phyloP scores from a whole-genome alignment of 2,113 vertebrate species.

The Riparia riparia region DNA sequence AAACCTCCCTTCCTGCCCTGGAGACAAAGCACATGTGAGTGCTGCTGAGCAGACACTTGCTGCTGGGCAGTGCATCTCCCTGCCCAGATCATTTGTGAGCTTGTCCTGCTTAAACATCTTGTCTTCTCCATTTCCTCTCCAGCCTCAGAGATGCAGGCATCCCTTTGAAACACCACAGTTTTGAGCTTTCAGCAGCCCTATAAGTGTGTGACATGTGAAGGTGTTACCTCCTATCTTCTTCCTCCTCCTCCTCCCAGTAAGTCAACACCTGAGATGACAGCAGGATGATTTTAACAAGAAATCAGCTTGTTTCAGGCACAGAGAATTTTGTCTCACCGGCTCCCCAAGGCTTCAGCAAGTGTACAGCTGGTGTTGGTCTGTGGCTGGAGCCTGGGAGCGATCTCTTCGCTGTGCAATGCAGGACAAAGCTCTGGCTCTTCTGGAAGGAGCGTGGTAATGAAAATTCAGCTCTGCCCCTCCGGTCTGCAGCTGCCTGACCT shows the following conservation, averaged over 20 bases:
- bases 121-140: not conserved
- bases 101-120: not conserved
- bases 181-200: not conserved
- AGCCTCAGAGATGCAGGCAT: not conserved
- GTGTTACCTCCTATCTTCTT: not conserved
- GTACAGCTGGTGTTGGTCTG: not conserved
- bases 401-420: not conserved
- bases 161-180: not conserved
- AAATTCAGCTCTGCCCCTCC: conserved; percentile 6
- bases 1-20: not conserved
- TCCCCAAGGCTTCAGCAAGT: not conserved
- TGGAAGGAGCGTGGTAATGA: not conserved
- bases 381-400: not conserved
- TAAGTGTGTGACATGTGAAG: not conserved
- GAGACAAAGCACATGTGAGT: not conserved
- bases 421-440: not conserved
- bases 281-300: not conserved
- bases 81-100: not conserved
- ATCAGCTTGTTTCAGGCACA: not conserved
- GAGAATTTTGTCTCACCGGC: not conserved
- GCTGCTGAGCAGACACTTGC: not conserved
- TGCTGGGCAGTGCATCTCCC: not conserved
- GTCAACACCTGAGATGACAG: not conserved
- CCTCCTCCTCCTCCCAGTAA: not conserved
- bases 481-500: not conserved